Percentiles rank a stretch among this genome's conserved stretches.
phyloP scores from a whole-genome alignment of 2,113 vertebrate genomes.

The Passer domesticus region DNA sequence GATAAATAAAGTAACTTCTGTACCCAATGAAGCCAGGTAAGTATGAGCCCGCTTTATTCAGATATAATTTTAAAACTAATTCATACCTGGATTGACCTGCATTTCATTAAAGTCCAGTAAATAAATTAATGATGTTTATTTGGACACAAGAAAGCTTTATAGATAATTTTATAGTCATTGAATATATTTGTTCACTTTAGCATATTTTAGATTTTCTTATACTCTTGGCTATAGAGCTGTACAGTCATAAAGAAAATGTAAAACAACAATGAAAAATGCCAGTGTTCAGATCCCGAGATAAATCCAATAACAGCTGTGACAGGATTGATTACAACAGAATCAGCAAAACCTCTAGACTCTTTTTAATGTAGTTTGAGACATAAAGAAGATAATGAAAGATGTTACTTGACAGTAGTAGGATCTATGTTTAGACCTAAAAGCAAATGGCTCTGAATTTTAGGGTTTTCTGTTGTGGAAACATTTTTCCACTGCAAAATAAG shows the following conservation, averaged over 20 bases:
- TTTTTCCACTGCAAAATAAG: slow-evolving; percentile 4
- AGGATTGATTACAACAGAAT: slow-evolving; percentile 75
- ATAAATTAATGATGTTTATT: background rate
- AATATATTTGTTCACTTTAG: background rate
- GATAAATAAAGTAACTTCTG: background rate
- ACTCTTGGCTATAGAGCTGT: background rate
- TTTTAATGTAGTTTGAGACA: slow-evolving; percentile 70
- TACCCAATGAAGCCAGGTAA: background rate
- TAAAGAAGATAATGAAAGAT: slow-evolving; percentile 74
- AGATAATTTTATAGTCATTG: background rate
- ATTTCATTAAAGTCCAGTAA: slow-evolving; percentile 5
- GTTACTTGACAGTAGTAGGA: slow-evolving; percentile 70
- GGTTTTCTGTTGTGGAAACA: background rate
- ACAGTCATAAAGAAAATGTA: slow-evolving; percentile 57
- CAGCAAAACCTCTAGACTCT: slow-evolving; percentile 63
- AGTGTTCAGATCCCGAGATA: slow-evolving; percentile 65
- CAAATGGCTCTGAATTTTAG: background rate
- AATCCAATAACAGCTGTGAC: slow-evolving; percentile 75
- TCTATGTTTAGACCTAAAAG: slow-evolving; percentile 58
- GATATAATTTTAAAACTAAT: background rate
- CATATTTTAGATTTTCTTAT: slow-evolving; percentile 1
- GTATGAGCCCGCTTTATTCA: background rate
- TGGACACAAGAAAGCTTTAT: background rate
- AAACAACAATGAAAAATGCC: slow-evolving; percentile 72
- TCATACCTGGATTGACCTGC: background rate